Evolutionary conservation across 2,113 vertebrate genomes (phyloP).

Genomic region (Mobula hypostoma): DNA sequence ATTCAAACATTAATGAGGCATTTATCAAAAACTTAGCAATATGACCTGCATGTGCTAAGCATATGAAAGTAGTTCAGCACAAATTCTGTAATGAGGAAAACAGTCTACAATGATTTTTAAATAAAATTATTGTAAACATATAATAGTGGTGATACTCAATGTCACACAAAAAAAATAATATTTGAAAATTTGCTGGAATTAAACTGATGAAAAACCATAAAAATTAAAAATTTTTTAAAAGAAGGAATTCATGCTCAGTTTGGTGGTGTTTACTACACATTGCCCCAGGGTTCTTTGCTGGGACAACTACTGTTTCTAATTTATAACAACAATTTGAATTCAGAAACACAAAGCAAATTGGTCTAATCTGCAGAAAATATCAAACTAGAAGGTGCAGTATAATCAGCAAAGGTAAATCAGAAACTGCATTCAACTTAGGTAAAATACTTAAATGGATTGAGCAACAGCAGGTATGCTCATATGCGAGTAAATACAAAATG

Average conservation of each 20-base stretch:
- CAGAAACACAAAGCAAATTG: constrained; percentile 1
- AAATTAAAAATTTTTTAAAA: not conserved
- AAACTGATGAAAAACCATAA: not conserved
- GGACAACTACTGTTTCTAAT: constrained; percentile 15
- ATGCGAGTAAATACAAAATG: not conserved
- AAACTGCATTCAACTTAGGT: not conserved
- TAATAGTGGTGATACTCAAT: not conserved
- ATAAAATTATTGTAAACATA: not conserved
- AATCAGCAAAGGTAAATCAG: not conserved
- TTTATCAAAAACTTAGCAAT: constrained; percentile 5
- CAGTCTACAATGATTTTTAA: not conserved
- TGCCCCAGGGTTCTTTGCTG: not conserved
- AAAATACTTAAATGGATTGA: not conserved
- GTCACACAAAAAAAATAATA: not conserved
- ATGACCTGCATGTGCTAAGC: not conserved
- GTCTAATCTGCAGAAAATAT: not conserved
- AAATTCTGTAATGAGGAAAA: not conserved
- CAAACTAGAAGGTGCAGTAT: not conserved
- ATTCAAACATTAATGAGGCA: constrained; percentile 15
- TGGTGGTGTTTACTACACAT: not conserved
- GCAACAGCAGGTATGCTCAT: not conserved
- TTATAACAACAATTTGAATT: not conserved
- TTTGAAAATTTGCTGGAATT: not conserved
- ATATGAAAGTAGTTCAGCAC: constrained; percentile 6
- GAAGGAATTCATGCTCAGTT: not conserved